Conservation (phyloP, 2,888 invertebrate species). For the Mythimna vitellina region DNA sequence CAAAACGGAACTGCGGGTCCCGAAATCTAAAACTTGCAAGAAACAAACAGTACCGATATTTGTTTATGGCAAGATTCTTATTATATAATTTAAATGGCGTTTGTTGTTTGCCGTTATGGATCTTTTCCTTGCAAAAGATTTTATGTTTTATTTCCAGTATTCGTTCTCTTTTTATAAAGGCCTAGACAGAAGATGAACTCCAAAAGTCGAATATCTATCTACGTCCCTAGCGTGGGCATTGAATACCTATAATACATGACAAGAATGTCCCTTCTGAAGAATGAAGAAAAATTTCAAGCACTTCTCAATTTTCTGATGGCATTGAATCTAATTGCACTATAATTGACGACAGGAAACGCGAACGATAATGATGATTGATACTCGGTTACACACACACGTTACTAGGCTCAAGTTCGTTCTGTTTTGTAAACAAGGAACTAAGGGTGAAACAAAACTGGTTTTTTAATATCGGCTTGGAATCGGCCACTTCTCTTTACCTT, state of each 20-base stretch:
- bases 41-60: no score
- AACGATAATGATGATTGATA: constrained; percentile 15
- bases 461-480: not conserved
- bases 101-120: no score
- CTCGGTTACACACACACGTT: not conserved
- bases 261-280: not conserved
- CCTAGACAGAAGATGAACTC: no score
- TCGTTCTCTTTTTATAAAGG: not conserved
- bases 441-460: not conserved
- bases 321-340: constrained; percentile 17
- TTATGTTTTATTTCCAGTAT: not conserved
- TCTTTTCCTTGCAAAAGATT: no score
- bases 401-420: not conserved
- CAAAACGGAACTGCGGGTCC: no score
- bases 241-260: no score
- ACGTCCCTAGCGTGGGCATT: no score
- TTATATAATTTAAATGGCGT: no score
- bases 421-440: constrained; percentile 14
- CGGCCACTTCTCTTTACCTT: no score
- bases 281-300: not conserved
- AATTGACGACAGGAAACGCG: constrained; percentile 14
- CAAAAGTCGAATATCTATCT: no score
- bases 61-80: no score
- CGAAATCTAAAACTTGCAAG: no score
- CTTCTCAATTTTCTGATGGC: constrained; percentile 8